Percentiles rank a stretch among this genome's conserved stretches.
Conservation (phyloP, 2,797 vertebrate genomes). For the Anolis apletophallus region DNA sequence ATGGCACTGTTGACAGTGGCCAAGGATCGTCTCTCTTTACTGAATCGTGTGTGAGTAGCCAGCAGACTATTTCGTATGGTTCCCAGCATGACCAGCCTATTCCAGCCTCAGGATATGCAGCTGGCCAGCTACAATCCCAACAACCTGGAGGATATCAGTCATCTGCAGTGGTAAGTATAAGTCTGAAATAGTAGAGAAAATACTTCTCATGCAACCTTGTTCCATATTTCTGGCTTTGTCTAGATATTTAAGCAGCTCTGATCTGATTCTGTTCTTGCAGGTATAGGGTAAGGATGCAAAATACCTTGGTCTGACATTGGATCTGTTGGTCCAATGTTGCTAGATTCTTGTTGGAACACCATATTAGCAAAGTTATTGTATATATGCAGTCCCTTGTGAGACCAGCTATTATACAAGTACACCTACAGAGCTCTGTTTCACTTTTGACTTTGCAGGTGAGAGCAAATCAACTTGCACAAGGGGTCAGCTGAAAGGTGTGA, state of each 20-base stretch:
- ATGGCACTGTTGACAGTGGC: slow-evolving; percentile 90
- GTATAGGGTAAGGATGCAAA: no score
- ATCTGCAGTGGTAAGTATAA: slow-evolving; percentile 88
- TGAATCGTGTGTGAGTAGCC: slow-evolving; percentile 87
- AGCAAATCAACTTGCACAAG: no score
- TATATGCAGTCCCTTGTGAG: no score
- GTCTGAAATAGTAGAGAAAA: neutral
- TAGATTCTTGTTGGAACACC: no score
- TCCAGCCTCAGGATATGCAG: slow-evolving; percentile 78
- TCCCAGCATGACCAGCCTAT: slow-evolving; percentile 85
- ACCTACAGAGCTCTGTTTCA: no score
- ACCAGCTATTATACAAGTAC: no score
- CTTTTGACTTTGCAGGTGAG: no score
- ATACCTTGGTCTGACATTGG: neutral
- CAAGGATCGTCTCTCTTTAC: slow-evolving; percentile 92
- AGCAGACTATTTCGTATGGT: slow-evolving; percentile 89
- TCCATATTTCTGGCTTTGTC: neutral
- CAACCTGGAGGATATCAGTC: slow-evolving; percentile 80
- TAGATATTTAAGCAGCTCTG: neutral
- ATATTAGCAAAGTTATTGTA: no score
- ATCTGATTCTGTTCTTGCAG: no score
- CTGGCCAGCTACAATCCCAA: slow-evolving; percentile 75
- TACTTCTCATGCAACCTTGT: neutral
- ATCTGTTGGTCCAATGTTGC: neutral
- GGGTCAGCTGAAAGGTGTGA: no score